Evolutionary conservation across 2,888 invertebrate species (phyloP), one percentile per base, ranked within the genome.

Genomic region (Troides oblongomaculatus): DNA sequence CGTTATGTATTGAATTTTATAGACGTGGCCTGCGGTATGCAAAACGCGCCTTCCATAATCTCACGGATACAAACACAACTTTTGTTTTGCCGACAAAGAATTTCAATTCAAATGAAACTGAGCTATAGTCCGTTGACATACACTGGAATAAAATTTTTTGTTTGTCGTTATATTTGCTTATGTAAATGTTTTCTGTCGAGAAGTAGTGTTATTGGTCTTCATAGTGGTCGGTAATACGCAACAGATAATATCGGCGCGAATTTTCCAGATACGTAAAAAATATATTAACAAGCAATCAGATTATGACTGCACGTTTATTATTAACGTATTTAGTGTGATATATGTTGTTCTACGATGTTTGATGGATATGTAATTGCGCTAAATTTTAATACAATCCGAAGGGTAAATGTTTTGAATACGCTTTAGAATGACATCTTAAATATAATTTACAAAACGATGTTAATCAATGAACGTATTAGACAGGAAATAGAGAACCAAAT

Each of bases 1-100:
- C 88, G 82, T 90, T 87, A 90, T 86, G 86, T 88, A 84, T 86
- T 86, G 85, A 87, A 87, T 86, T 90, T 90, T 89, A 89, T 86
- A 82, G 80, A 81, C 83, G 80, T 83, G 88, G 87, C 87, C 86
- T 83, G 88, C 82, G 87, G 87, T 90, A 89, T 89, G 89, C 87
- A 88, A 88, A 88, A 88, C 88, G 84, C 77, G 85, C 84, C 87
- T 88, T 85, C 87, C 81, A 87, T 88, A 89, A 87, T 88, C 86
- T 84, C 81, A 70, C 68, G 80, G 81, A 78, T 78, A 78, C 82
- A 81, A 82, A 81, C 74, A 79, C 84, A 81, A 82, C 79, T 71
- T 81, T 82, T 77, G 77, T 76, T 81, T 81, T 86, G 77, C 85
- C 69, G 76, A 72, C 74, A 59, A 62, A 78, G 74, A 73, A 65